Base-by-base conservation (phyloP, 2,797 vertebrate species). In the Hoplostethus mediterraneus region DNA sequence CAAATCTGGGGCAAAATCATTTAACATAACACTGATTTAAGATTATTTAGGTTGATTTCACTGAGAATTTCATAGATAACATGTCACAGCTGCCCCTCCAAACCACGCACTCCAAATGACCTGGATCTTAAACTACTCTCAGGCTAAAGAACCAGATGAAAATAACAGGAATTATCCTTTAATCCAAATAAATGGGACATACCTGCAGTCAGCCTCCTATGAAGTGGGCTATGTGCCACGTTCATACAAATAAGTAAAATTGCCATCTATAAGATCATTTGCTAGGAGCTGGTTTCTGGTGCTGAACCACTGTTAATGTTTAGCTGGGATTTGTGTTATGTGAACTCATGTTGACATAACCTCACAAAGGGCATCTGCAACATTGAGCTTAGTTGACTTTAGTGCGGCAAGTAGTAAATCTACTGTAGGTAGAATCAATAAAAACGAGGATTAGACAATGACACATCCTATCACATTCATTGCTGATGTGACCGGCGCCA, bases 261-360 rank as follows among this genome's bases (percentile, higher is more conserved):
- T 42, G 11, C 16, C 21, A 2, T 63, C 21, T 25, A 12, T 62
- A 21, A 44, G 3, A 4, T 45, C 12, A 4, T 25, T 67, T 55
- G 9, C 33, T 38, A 25, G 11, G 38, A 63, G n/a, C 10, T 21
- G 21, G 4, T 45, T 61, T 76, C 16, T 68, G 14, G 36, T 25
- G 10, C 36, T n/a, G 53, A 73, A 48, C 47, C 63, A 58, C 42
- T 56, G 90, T 92, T 89, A 91, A 92, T 91, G 78, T 86, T 89
- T 90, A 89, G 67, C 87, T 30, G 33, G 33, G 52, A 21, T 82
- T 75, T 74, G 40, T 71, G 33, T 82, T 74, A 71, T 78, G 64
- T 73, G 67, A 79, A 65, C 65, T 81, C 89, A 67, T 91, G 61
- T 92, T 92, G 77, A 81, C 75, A 14, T 88, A 88, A 92, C 90